Percentiles rank a stretch among this genome's conserved stretches.
phyloP scores from a whole-genome alignment of 2,797 vertebrate species.

The Spea hammondii region DNA sequence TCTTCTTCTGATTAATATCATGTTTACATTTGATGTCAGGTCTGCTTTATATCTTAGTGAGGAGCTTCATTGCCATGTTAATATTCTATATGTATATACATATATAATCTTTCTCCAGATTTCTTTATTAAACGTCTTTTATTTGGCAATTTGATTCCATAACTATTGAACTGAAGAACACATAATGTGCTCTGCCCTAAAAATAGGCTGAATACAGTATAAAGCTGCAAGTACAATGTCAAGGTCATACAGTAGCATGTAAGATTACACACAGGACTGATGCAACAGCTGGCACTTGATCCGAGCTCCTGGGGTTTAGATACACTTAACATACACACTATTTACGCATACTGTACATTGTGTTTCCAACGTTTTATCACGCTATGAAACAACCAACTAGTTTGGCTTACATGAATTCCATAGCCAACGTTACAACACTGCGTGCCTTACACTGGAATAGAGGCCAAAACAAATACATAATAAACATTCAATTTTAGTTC shows the following conservation, averaged over 20 bases:
- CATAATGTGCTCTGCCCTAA: conserved; percentile 58
- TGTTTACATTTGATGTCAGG: no score
- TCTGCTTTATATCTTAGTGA: no score
- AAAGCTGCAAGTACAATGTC: conserved; percentile 79
- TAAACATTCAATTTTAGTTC: no score
- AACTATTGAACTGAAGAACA: conserved; percentile 58
- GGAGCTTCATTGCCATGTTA: no score
- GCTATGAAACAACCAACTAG: conserved; percentile 50
- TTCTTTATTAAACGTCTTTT: background rate
- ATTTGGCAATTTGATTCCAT: background rate
- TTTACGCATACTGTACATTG: conserved; percentile 57
- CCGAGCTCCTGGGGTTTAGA: conserved; percentile 71
- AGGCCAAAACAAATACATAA: no score
- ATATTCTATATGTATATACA: no score
- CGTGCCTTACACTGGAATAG: no score
- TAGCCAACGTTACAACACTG: background rate
- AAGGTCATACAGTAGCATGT: conserved; percentile 84
- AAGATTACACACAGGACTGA: conserved; percentile 78
- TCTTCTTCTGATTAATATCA: no score
- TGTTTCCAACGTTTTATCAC: conserved; percentile 51
- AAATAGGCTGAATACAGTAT: conserved; percentile 66
- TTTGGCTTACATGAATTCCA: conserved; percentile 30
- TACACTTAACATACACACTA: conserved; percentile 62
- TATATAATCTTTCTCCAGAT: background rate
- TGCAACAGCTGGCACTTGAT: conserved; percentile 90